Evolutionary conservation across 1,140 invertebrate species (phyloP).

Genomic region (Megalopta genalis): DNA sequence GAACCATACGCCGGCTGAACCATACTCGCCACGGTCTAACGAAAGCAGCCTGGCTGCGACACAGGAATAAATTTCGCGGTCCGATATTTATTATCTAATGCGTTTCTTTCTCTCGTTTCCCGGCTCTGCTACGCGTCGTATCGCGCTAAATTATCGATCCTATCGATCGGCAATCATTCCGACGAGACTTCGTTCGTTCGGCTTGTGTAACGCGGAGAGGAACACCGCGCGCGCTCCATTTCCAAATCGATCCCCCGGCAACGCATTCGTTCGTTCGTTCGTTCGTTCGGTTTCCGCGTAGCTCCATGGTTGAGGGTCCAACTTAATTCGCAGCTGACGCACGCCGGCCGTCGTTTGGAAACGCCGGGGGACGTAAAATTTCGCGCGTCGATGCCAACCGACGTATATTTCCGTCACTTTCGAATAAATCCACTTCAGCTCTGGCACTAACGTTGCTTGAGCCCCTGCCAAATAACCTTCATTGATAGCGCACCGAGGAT

Average conservation of each 20-base stretch:
- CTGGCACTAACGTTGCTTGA: constrained; percentile 25
- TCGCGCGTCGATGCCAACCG: neutral
- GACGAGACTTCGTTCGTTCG: too few relatives aligned
- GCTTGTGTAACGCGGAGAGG: too few relatives aligned
- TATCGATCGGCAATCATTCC: too few relatives aligned
- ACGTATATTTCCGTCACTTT: constrained; percentile 49
- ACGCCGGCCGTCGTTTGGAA: neutral
- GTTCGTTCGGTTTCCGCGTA: neutral
- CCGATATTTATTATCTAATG: too few relatives aligned
- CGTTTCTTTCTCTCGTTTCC: too few relatives aligned
- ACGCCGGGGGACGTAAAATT: constrained; percentile 15
- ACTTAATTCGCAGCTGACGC: constrained; percentile 8
- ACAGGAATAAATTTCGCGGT: too few relatives aligned
- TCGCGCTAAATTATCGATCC: too few relatives aligned
- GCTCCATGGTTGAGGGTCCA: neutral
- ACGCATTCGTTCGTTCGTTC: too few relatives aligned
- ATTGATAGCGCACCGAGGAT: constrained; percentile 33
- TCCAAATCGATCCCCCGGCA: neutral
- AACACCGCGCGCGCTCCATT: neutral
- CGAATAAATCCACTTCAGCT: constrained; percentile 29
- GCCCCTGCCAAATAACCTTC: constrained; percentile 45
- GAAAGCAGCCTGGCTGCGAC: too few relatives aligned
- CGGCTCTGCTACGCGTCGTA: too few relatives aligned
- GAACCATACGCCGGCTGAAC: too few relatives aligned
- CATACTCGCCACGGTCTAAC: too few relatives aligned